Evolutionary conservation across 2,888 invertebrate genomes (phyloP).

Genomic region (Chymomyza fuscimana): DNA sequence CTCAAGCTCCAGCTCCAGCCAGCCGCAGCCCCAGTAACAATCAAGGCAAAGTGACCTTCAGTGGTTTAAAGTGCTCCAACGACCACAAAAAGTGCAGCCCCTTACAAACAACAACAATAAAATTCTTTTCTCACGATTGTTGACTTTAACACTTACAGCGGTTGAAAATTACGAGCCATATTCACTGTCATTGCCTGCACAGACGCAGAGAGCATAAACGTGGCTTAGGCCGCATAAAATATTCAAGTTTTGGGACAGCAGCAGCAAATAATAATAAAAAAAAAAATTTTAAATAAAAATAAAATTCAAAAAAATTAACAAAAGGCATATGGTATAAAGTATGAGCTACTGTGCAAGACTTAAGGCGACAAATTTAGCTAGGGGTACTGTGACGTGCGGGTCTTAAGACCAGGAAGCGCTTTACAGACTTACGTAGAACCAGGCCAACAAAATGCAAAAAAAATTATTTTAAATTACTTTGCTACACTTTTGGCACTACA

Average conservation of each 20-base stretch:
- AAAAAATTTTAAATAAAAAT: not conserved
- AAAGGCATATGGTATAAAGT: constrained; percentile 20
- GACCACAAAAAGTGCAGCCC: constrained; percentile 48
- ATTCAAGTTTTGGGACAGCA: constrained; percentile 39
- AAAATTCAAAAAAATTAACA: too few species aligned
- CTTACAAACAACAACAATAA: constrained; percentile 61
- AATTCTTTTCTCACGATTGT: constrained; percentile 77
- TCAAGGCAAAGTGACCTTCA: constrained; percentile 65
- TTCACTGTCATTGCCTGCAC: constrained; percentile 66
- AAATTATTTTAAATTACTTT: not conserved
- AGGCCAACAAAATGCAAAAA: not conserved
- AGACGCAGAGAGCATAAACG: constrained; percentile 43
- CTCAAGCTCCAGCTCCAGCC: too few species aligned
- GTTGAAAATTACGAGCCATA: constrained; percentile 58
- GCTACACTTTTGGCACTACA: constrained; percentile 29
- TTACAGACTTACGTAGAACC: not conserved
- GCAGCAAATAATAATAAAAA: constrained; percentile 18
- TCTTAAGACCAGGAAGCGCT: constrained; percentile 28
- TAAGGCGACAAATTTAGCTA: constrained; percentile 51
- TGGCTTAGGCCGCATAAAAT: constrained; percentile 31
- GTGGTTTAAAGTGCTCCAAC: constrained; percentile 45
- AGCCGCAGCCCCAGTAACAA: constrained; percentile 19
- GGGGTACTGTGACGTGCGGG: not conserved
- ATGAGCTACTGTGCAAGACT: constrained; percentile 54
- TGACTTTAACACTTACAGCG: constrained; percentile 74